These are phyloP conservation scores for Acanthurus leucopareius DNA, from an alignment of 2,797 vertebrate species.

Conservation along the genomic window DNA sequence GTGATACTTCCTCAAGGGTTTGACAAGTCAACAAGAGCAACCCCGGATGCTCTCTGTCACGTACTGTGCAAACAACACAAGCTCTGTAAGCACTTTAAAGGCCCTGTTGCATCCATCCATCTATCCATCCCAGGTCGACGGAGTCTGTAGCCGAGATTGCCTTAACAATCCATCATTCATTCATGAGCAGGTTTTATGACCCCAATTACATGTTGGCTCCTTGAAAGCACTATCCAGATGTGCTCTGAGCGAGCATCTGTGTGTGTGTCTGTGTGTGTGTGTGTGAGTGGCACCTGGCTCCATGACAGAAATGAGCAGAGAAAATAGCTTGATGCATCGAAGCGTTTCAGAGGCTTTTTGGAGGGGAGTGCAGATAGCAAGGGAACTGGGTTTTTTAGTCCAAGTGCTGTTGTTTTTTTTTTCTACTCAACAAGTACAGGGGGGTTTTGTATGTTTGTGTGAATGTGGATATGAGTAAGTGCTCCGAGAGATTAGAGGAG, in stretches of 20 bases:
- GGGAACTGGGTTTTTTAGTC: slow-evolving; percentile 44
- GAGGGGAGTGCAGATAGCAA: slow-evolving; percentile 19
- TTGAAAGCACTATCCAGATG: slow-evolving; percentile 69
- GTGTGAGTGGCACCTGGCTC: slow-evolving; percentile 66
- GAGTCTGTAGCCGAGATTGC: slow-evolving; percentile 62
- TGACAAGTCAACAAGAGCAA: slow-evolving; percentile 27
- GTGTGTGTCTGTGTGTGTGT: slow-evolving; percentile 21
- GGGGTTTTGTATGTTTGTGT: slow-evolving; percentile 35
- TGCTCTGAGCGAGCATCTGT: slow-evolving; percentile 39
- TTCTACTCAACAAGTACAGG: slow-evolving; percentile 21
- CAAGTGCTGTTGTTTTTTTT: slow-evolving; percentile 35
- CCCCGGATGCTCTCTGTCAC: neutral
- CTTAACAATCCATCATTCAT: slow-evolving; percentile 78
- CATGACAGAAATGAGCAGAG: slow-evolving; percentile 38
- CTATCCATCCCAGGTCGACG: slow-evolving; percentile 27
- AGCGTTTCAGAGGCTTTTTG: slow-evolving; percentile 48
- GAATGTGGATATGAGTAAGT: slow-evolving; percentile 36
- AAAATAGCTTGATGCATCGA: slow-evolving; percentile 35
- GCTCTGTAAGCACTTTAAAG: slow-evolving; percentile 9
- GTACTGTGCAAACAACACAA: slow-evolving; percentile 8
- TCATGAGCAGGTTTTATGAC: slow-evolving; percentile 78
- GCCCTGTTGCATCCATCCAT: slow-evolving; percentile 37
- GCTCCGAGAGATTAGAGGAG: slow-evolving; percentile 41
- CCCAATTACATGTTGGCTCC: slow-evolving; percentile 64
- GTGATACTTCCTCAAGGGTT: slow-evolving; percentile 4